A percentile compares a stretch with the other conserved stretches of the same genome.
Conservation (phyloP, 2,797 vertebrate genomes). For the Chloroceryle amazona region DNA sequence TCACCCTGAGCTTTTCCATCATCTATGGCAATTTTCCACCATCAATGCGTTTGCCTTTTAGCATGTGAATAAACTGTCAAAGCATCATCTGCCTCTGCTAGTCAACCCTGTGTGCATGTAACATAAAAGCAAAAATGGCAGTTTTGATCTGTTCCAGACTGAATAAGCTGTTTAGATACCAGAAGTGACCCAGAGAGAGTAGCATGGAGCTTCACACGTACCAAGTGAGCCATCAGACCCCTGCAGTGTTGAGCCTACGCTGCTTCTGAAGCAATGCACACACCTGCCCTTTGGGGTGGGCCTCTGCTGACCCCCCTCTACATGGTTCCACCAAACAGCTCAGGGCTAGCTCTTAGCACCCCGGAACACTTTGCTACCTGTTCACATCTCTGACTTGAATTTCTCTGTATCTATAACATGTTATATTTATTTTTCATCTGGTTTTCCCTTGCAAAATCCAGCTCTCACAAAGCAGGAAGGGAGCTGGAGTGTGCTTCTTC, state of each 20-base stretch:
- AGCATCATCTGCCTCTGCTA: background rate
- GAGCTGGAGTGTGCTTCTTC: background rate
- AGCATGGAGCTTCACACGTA: background rate
- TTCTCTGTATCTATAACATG: background rate
- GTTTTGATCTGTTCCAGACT: background rate
- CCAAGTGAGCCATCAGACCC: background rate
- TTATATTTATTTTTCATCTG: background rate
- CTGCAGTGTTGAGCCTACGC: rapidly evolving
- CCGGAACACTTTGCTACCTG: background rate
- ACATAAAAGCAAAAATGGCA: background rate
- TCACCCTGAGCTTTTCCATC: background rate
- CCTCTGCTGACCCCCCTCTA: background rate
- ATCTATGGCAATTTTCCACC: background rate
- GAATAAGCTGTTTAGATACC: background rate
- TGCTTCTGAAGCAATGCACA: background rate
- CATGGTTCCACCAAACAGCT: background rate
- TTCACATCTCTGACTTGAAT: background rate
- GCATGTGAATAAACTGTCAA: background rate
- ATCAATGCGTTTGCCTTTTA: background rate
- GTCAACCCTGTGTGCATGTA: rapidly evolving
- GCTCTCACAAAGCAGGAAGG: background rate
- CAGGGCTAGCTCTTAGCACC: background rate
- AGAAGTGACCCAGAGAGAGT: background rate
- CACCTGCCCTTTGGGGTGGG: background rate
- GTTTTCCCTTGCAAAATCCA: background rate